Evolutionary conservation across 1,140 invertebrate genomes (phyloP), one percentile per base, ranked within the genome.

Genomic region (Drosophila orena): DNA sequence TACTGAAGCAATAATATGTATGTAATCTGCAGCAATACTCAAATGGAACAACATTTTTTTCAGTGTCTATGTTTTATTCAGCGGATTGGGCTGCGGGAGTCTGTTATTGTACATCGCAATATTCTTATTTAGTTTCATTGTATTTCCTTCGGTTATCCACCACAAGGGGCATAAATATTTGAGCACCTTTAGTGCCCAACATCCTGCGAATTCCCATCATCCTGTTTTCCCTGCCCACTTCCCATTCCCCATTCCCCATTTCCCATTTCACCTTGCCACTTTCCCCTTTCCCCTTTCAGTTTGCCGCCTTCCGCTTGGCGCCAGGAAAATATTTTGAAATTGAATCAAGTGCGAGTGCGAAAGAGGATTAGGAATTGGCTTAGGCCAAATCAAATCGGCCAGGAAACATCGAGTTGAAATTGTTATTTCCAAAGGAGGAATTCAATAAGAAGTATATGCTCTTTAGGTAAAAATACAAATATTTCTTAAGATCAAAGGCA

Each of bases 111-210:
- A 66, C 66, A 75, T 76, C 71, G 72, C 72, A 65, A 76, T 76
- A 75, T 76, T 75, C 71, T 76, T 76, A 76, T 76, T 76, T 76
- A 76, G 72, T 76, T 76, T 75, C 72, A 76, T 76, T 76, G 72
- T 76, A 35, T 75, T 76, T 58, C 66, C 71, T 52, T 75, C 40
- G 40, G 57, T 56, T 70, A 52, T 64, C 71, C 60, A 66, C 71
- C 72, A 65, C 72, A 75, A 75, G 59, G 59, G 72, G 72, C 71
- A 76, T 76, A 76, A 75, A 76, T 76, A 76, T 76, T 76, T 76
- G 47, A 76, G 60, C 60, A 75, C 68, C 65, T 71, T 71, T 49
- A 59, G 65, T 70, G 52, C 65, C 68, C 65, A 17, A 2, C 49
- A 34, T 24, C 35, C 59, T 24, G 22, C 38, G 42, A 44, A 43